phyloP scores from a whole-genome alignment of 92 coral and sea anemone species.

The Palythoa grandiflora region DNA sequence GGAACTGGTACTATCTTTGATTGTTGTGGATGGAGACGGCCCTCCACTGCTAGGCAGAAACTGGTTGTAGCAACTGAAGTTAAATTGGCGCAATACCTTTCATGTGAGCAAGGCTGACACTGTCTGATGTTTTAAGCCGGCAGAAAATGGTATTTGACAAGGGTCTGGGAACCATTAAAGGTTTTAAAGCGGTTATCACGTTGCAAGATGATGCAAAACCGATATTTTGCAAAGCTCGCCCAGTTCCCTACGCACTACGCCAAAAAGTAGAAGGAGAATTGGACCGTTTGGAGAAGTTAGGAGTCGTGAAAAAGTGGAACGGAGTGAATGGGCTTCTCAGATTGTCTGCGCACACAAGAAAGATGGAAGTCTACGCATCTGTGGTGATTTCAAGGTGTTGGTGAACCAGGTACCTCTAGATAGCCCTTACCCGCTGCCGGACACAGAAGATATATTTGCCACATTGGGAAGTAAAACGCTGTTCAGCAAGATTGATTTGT shows the following conservation, averaged over 20 bases:
- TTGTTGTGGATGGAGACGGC: constrained; percentile 41
- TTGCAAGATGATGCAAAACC: constrained; percentile 54
- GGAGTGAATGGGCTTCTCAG: constrained; percentile 60
- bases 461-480: constrained; percentile 63
- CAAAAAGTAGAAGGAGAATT: constrained; percentile 56
- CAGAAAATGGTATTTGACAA: constrained; percentile 50
- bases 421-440: constrained; percentile 57
- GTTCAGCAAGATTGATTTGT: constrained; percentile 68
- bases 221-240: constrained; percentile 58
- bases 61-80: constrained; percentile 50
- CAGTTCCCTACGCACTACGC: constrained; percentile 52
- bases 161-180: constrained; percentile 60
- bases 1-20: constrained; percentile 41
- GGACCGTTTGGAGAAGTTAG: constrained; percentile 56
- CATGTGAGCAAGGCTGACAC: constrained; percentile 27
- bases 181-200: constrained; percentile 52
- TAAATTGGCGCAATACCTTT: constrained; percentile 48
- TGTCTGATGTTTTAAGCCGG: constrained; percentile 49
- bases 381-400: constrained; percentile 59
- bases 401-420: constrained; percentile 53
- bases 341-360: constrained; percentile 62
- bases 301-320: constrained; percentile 58
- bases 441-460: constrained; percentile 68
- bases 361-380: constrained; percentile 62
- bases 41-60: constrained; percentile 55